Evolutionary conservation across 2,797 vertebrate species (phyloP).

Genomic region (Melanitta fusca): DNA sequence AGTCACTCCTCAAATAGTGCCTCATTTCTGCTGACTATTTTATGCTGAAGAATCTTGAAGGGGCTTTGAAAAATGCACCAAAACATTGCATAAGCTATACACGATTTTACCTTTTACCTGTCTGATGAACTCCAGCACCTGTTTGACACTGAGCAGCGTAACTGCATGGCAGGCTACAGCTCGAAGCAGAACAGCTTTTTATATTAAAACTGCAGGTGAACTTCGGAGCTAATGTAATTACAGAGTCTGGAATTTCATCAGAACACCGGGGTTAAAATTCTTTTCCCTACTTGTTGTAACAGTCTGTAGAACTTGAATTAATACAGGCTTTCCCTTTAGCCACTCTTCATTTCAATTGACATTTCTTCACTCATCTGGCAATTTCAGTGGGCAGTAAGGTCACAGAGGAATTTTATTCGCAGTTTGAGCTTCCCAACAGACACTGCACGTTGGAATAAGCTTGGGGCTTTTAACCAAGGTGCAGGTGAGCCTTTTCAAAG

Average conservation of each 20-base stretch:
- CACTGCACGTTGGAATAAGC: background rate
- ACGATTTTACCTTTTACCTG: background rate
- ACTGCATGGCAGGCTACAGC: constrained; percentile 5
- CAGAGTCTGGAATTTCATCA: background rate
- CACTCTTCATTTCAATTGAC: background rate
- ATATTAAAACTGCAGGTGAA: background rate
- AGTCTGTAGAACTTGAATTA: background rate
- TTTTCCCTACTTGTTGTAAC: background rate
- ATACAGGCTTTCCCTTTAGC: background rate
- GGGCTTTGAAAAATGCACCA: background rate
- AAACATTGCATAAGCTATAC: background rate
- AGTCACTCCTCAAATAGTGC: background rate
- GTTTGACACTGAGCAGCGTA: background rate
- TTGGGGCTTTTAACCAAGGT: background rate
- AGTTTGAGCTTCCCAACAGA: background rate
- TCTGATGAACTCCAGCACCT: background rate
- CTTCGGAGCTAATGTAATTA: constrained; percentile 19
- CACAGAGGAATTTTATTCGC: background rate
- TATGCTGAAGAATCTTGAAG: background rate
- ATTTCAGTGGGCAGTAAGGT: background rate
- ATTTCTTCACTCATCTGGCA: background rate
- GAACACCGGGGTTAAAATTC: background rate
- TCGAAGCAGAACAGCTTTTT: constrained; percentile 2
- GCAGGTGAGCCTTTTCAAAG: background rate
- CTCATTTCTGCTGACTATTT: background rate